These are phyloP conservation scores for Dynastes tityus DNA, from an alignment of 2,888 invertebrate species.

Conservation along the genomic window DNA sequence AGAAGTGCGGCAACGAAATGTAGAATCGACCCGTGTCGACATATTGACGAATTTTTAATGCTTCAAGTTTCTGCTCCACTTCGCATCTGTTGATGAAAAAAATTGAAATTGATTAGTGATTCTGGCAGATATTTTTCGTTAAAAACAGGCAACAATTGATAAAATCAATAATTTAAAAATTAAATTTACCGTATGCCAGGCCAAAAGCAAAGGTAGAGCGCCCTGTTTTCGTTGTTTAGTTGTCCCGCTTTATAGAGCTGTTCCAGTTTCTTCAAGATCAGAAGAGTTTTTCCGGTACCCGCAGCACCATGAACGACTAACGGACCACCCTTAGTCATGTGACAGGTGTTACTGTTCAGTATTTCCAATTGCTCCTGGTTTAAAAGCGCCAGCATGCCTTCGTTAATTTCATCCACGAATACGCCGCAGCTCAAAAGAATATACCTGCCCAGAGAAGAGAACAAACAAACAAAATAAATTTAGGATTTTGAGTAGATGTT, in stretches of 20 bases:
- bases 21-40: slow-evolving; percentile 66
- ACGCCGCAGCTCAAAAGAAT: slow-evolving; percentile 67
- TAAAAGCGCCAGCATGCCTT: slow-evolving; percentile 65
- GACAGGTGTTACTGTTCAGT: slow-evolving; percentile 59
- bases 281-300: slow-evolving; percentile 68
- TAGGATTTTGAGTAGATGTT: no score
- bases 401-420: slow-evolving; percentile 66
- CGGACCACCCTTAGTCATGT: slow-evolving; percentile 57
- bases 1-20: slow-evolving; percentile 63
- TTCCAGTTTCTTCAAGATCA: slow-evolving; percentile 66
- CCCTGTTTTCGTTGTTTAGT: slow-evolving; percentile 64
- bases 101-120: background rate
- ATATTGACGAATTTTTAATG: slow-evolving; percentile 60
- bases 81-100: slow-evolving; percentile 59
- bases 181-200: slow-evolving; percentile 65
- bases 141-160: no score
- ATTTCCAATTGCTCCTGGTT: slow-evolving; percentile 66
- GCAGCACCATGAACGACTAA: slow-evolving; percentile 67
- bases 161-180: no score
- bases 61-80: slow-evolving; percentile 62
- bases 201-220: slow-evolving; percentile 68
- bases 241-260: slow-evolving; percentile 62
- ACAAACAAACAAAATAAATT: no score
- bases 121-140: no score
- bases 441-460: slow-evolving; percentile 59